Evolutionary conservation across 2,113 vertebrate genomes (phyloP), one percentile per base, ranked within the genome.

Genomic region (Danio rerio): DNA sequence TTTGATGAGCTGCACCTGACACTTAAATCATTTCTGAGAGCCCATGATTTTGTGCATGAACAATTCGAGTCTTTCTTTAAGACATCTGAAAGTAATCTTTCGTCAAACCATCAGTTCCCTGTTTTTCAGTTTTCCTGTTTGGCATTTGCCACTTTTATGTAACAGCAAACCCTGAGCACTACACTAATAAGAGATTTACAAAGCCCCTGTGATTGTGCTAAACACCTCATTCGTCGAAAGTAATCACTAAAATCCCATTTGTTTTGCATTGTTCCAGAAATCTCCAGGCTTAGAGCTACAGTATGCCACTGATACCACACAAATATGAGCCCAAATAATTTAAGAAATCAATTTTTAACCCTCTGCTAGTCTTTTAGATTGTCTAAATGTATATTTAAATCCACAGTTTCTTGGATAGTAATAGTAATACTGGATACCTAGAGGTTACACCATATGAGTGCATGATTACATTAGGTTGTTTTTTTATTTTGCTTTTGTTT

Each of bases 51-150:
- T n/a, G 4, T 18, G 56, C 11, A 18, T 9, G 10, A 75, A 43
- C 40, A 62, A 79, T 52, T 53, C n/a, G 53, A 59, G 62, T 9
- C 47, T 62, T 53, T 53, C 62, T 65, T 80, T 77, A 20, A 78
- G 66, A 81, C 86, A 81, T 85, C 83, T 87, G 81, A 85, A 85
- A 85, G 70, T 78, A 31, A 31, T 59, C 75, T 87, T 85, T 42
- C 55, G 40, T 50, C 72, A 42, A 15, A 43, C 63, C 55, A 65
- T 63, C 56, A 21, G 15, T 77, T 86, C 65, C 78, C 50, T 83
- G 40, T 73, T 58, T 55, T 70, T 47, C 72, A 47, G n/a, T 59
- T 75, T 59, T 71, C 15, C 74, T 69, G 8, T 62, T 62, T 18
- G 13, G 6, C 55, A 75, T 75, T 75, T 75, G 5, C 55, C n/a